Conservation (phyloP, 2,888 invertebrate genomes). For the Nasonovia ribisnigri region DNA sequence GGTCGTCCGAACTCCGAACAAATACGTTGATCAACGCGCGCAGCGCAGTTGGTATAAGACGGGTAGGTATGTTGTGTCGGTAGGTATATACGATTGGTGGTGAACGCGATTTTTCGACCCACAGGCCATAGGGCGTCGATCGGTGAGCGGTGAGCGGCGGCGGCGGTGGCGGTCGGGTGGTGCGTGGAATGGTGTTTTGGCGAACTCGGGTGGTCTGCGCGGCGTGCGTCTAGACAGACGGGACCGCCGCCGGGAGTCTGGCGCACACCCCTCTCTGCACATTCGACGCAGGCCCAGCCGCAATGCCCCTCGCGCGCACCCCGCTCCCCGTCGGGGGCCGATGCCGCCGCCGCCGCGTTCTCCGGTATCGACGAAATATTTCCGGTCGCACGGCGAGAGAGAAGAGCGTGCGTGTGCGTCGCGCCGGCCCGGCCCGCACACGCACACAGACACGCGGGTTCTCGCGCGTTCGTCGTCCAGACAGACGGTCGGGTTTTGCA, state of each 20-base stretch:
- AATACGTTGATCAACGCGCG: not conserved
- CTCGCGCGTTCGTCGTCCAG: not conserved
- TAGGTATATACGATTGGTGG: not conserved
- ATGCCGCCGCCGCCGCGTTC: not conserved
- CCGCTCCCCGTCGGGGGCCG: not conserved
- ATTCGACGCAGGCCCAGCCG: conserved; percentile 3
- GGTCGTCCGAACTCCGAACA: not conserved
- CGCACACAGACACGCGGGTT: not conserved
- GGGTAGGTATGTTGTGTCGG: not conserved
- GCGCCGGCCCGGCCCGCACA: conserved; percentile 18
- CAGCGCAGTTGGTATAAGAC: not conserved
- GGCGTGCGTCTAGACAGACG: conserved; percentile 55
- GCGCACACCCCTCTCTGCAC: conserved; percentile 38
- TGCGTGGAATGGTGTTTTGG: conserved; percentile 22
- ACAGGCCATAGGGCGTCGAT: not conserved
- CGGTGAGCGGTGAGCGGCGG: not conserved
- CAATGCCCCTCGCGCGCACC: not conserved
- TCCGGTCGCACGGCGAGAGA: conserved; percentile 53
- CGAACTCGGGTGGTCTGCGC: conserved; percentile 57
- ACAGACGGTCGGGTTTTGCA: conserved; percentile 49
- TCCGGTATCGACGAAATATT: conserved; percentile 60
- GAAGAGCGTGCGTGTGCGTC: conserved; percentile 30
- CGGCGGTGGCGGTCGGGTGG: not conserved
- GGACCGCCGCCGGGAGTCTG: conserved; percentile 52
- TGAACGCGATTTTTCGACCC: conserved; percentile 13